Evolutionary conservation across 2,888 invertebrate species (phyloP), one percentile per base, ranked within the genome.

Genomic region (Pachliopta kotzebuea): DNA sequence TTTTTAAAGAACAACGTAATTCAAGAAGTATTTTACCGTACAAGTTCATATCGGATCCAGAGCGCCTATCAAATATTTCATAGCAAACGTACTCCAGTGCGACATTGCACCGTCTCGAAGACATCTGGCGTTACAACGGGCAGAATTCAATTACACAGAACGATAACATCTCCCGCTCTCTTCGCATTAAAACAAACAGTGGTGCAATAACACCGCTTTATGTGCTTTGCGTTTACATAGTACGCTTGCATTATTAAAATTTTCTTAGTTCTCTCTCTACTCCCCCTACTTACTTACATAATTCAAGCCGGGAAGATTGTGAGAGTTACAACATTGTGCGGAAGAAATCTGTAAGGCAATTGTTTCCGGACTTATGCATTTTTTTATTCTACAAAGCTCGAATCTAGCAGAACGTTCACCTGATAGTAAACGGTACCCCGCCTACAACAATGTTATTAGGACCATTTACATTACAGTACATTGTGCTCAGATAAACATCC

Each of bases 21-120:
- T 37, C 37, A 11, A 37, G 11, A 3, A 37, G 37, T 49, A 59
- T 59, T 29, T 29, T 42, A 52, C 29, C 50, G 21, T 55, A 24
- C 62, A 49, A 68, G 63, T 60, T 65, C 64, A 71, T 70, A 68
- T 70, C 57, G 65, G 69, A 68, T 65, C 63, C 58, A 63, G 52
- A 72, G 77, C 77, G 84, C 86, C 86, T 86, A 79, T 76, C 78
- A 82, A 83, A 86, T 85, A 84, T 85, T 83, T 85, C 80, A 84
- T 82, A 86, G 86, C 85, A 87, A 84, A 82, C 74, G 76, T 81
- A 77, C 76, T 76, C 76, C 68, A 71, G 74, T 73, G 78, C 71
- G 75, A 71, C 72, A 70, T 72, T 76, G 76, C 75, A 71, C 72
- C 68, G 50, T 54, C 57, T 65, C 62, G 69, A 84, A 84, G 77